phyloP scores from a whole-genome alignment of 2,888 invertebrate genomes.

The Caenorhabditis imperialis region DNA sequence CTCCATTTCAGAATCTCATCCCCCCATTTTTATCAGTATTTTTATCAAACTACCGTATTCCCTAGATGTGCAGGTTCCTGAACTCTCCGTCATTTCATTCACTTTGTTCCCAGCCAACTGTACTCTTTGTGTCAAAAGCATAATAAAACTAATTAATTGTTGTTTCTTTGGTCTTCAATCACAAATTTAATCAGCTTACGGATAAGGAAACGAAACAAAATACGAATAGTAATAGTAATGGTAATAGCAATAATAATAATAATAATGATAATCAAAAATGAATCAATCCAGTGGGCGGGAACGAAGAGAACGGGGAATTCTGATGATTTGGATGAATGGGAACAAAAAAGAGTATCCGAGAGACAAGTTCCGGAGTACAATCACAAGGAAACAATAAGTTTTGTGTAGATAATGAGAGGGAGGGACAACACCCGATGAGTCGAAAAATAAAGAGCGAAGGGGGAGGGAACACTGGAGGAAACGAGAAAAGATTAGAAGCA shows the following conservation, averaged over 20 bases:
- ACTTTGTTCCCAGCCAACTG: neutral
- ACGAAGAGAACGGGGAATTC: too few relatives aligned
- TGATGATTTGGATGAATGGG: too few relatives aligned
- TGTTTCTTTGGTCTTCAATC: too few relatives aligned
- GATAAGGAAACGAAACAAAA: neutral
- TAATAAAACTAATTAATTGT: too few relatives aligned
- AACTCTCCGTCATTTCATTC: conserved; percentile 14
- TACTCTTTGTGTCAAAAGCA: too few relatives aligned
- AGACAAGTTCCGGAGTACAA: neutral
- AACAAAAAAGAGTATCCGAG: too few relatives aligned
- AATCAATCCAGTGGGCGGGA: too few relatives aligned
- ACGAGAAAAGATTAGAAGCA: neutral
- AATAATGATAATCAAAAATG: too few relatives aligned
- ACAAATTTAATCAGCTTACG: conserved; percentile 9
- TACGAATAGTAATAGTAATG: conserved; percentile 3
- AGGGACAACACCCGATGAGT: conserved; percentile 11
- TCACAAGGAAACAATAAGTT: conserved; percentile 18
- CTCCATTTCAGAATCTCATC: conserved; percentile 12
- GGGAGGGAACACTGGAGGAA: conserved; percentile 5
- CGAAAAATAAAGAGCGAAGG: neutral
- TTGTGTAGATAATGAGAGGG: conserved; percentile 1
- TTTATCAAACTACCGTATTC: conserved; percentile 10
- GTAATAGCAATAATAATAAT: too few relatives aligned
- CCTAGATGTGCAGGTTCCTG: conserved; percentile 24
- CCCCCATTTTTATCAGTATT: neutral